phyloP scores from a whole-genome alignment of 2,888 invertebrate species.

The Nemotelus pantherinus region DNA sequence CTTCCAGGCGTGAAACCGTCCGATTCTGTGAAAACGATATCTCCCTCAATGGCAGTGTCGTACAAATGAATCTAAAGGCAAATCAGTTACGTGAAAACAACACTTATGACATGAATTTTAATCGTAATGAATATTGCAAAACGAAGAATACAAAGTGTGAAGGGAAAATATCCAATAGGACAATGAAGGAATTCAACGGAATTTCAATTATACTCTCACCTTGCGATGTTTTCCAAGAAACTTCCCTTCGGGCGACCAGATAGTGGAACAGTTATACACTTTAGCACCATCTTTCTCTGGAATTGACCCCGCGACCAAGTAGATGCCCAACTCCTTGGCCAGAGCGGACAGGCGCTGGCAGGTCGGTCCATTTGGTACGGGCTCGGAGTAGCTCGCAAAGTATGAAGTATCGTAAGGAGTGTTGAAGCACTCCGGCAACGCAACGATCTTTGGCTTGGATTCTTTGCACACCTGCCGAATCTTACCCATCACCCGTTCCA shows the following conservation, averaged over 20 bases:
- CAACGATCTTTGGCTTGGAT: constrained; percentile 70
- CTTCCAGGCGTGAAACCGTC: constrained; percentile 81
- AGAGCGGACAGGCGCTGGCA: constrained; percentile 74
- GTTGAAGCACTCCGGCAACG: constrained; percentile 91
- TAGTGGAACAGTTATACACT: constrained; percentile 87
- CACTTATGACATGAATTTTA: too few species aligned
- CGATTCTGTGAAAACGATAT: constrained; percentile 90
- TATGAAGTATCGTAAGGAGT: constrained; percentile 87
- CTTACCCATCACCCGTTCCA: constrained; percentile 73
- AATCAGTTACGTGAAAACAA: background rate
- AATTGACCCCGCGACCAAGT: constrained; percentile 88
- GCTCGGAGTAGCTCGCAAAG: constrained; percentile 86
- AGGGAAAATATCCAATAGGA: too few species aligned
- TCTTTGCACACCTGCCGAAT: constrained; percentile 74
- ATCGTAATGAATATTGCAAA: too few species aligned
- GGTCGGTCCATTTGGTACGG: constrained; percentile 84
- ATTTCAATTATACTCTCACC: background rate
- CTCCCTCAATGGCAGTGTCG: constrained; percentile 91
- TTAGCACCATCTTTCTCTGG: constrained; percentile 77
- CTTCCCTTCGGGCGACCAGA: constrained; percentile 83
- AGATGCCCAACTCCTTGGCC: constrained; percentile 80
- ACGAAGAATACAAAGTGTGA: too few species aligned
- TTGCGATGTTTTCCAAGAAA: constrained; percentile 4
- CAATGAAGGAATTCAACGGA: background rate
- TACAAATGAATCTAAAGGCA: constrained; percentile 84